Evolutionary conservation across 2,888 invertebrate genomes (phyloP), one percentile per base, ranked within the genome.

Genomic region (Cepaea hortensis): DNA sequence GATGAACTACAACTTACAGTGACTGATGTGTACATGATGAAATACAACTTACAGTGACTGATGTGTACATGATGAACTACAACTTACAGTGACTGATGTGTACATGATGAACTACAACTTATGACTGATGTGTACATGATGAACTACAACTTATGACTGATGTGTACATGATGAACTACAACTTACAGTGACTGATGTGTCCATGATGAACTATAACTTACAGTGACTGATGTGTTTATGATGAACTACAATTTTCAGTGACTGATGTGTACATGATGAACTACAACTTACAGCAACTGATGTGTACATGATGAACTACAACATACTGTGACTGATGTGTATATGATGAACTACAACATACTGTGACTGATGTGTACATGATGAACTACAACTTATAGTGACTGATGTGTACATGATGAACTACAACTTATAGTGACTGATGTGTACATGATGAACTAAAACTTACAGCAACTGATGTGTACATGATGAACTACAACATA

Each of bases 21-120:
- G 46, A 70, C 80, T 50, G 1, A 23, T 61, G 7, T 50, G 76
- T 11, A 84, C 87, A n/a, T 3, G 35, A 73, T 87, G 84, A 35
- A 35, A 0, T 35, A 35, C 35, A 35, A 35, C 35, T 35, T 35
- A 35, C 35, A 35, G 35, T 35, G 35, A 35, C 35, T 35, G 35
- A 35, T 35, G 35, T 35, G 35, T 35, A 35, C 55, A 55, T 55
- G 55, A 55, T 55, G 55, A 55, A 55, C 55, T 55, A 55, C 6
- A 55, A 55, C 55, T 70, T 79, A 86, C 86, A 23, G 0, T 15
- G 46, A 70, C 80, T 50, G 1, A 23, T 61, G 7, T 50, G 76
- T 11, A 81, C 84, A n/a, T 55, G 55, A 55, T 55, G 55, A 55
- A 55, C 55, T 55, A 55, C 6, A 55, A 55, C 55, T 55, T 79